phyloP scores from a whole-genome alignment of 2,113 vertebrate species.

The Larimichthys crocea region DNA sequence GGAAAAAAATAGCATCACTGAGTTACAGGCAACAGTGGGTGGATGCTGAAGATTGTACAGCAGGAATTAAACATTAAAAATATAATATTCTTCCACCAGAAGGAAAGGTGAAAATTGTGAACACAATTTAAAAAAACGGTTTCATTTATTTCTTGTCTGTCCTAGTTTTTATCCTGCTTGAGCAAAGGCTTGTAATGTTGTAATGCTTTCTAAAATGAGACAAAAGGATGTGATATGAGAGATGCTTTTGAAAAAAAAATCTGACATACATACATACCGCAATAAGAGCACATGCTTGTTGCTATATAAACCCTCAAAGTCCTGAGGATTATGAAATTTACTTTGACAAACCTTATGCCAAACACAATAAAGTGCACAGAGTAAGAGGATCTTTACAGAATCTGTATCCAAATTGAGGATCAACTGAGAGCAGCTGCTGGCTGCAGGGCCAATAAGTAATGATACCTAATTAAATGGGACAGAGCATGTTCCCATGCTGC shows the following conservation, averaged over 20 bases:
- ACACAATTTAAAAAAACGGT: slow-evolving; percentile 5
- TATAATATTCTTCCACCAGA: background rate
- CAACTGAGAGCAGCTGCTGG: slow-evolving; percentile 36
- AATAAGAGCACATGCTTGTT: slow-evolving; percentile 34
- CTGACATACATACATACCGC: background rate
- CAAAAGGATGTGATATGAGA: slow-evolving; percentile 19
- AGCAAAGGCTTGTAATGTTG: slow-evolving; percentile 34
- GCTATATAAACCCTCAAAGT: slow-evolving; percentile 44
- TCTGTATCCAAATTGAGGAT: slow-evolving; percentile 44
- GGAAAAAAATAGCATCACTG: slow-evolving; percentile 21
- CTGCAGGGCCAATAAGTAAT: slow-evolving; percentile 58
- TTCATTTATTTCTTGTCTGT: slow-evolving; percentile 36
- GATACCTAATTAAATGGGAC: slow-evolving; percentile 72
- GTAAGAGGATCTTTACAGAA: slow-evolving; percentile 44
- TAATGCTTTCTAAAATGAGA: slow-evolving; percentile 13
- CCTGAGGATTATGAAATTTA: slow-evolving; percentile 29
- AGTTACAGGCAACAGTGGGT: slow-evolving; percentile 16
- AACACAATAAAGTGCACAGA: slow-evolving; percentile 24
- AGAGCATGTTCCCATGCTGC: slow-evolving; percentile 47
- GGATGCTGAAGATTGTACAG: background rate
- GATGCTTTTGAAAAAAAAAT: slow-evolving; percentile 30
- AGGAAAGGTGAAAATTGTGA: background rate
- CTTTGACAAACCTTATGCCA: slow-evolving; percentile 39
- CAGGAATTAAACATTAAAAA: slow-evolving; percentile 12
- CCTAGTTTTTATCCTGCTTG: slow-evolving; percentile 24